A percentile compares a stretch with the other conserved stretches of the same genome.
phyloP scores from a whole-genome alignment of 2,113 vertebrate genomes.

The Myrmophylax atrothorax region DNA sequence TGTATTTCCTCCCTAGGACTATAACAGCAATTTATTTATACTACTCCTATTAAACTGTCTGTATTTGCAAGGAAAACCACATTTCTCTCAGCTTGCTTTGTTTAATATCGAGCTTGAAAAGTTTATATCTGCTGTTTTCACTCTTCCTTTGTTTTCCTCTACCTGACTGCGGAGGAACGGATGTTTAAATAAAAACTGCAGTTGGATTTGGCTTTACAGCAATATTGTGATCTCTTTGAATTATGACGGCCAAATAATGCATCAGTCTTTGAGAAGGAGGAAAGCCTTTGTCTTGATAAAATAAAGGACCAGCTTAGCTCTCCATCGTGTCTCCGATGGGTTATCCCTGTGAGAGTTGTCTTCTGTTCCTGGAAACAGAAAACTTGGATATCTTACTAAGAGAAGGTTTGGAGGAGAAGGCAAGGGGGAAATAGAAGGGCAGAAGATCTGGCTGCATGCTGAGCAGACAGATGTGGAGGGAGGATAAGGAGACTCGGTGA shows the following conservation, averaged over 20 bases:
- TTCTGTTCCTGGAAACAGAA: background rate
- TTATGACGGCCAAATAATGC: background rate
- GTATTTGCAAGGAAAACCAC: background rate
- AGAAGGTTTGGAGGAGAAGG: background rate
- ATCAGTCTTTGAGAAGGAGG: background rate
- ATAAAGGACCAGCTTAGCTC: background rate
- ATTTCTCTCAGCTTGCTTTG: background rate
- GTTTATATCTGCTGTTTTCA: background rate
- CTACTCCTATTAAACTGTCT: background rate
- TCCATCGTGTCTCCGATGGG: rapidly evolving
- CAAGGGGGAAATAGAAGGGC: background rate
- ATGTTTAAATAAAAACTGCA: background rate
- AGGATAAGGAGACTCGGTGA: background rate
- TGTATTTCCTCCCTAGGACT: background rate
- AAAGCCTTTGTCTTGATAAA: background rate
- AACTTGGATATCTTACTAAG: background rate
- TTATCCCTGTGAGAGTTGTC: background rate
- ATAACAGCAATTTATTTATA: background rate
- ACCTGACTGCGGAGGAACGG: background rate
- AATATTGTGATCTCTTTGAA: background rate
- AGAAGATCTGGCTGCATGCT: background rate
- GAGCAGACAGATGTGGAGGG: background rate
- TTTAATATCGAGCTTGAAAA: background rate
- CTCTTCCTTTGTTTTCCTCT: conserved; percentile 25
- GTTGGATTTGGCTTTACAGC: background rate